These are phyloP conservation scores for Apus apus DNA, from an alignment of 2,113 vertebrate species.

Conservation along the genomic window DNA sequence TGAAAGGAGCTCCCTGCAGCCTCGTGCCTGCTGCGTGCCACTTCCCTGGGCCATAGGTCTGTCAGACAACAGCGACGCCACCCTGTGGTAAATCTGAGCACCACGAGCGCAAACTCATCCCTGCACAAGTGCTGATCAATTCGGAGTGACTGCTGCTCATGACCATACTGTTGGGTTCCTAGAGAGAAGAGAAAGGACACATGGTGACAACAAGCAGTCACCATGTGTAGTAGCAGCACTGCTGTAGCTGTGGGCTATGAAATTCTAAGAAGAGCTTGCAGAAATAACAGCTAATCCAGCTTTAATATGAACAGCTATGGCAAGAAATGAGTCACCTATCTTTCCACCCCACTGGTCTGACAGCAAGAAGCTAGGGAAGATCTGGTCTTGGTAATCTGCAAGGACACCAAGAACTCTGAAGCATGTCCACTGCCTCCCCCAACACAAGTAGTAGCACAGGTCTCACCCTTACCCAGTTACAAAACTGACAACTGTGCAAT, in stretches of 20 bases:
- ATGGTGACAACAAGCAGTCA: fast-evolving
- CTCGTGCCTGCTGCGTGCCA: fast-evolving
- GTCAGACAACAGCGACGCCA: not conserved
- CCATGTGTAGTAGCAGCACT: not conserved
- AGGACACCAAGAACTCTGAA: not conserved
- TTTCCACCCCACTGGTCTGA: not conserved
- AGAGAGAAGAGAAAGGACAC: not conserved
- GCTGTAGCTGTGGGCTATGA: not conserved
- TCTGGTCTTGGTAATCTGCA: not conserved
- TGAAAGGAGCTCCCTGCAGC: not conserved
- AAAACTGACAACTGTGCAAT: no score
- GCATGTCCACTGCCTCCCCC: not conserved
- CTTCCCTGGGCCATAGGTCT: not conserved
- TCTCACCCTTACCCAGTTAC: not conserved
- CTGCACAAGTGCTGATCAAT: not conserved
- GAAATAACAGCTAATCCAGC: not conserved
- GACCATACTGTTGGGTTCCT: not conserved
- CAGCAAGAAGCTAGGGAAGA: not conserved
- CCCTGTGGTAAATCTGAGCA: not conserved
- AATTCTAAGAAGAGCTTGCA: not conserved
- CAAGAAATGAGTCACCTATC: not conserved
- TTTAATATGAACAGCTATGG: not conserved
- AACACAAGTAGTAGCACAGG: not conserved
- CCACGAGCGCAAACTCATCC: not conserved
- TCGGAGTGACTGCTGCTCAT: not conserved